phyloP scores from a whole-genome alignment of 2,113 vertebrate genomes.

The Brienomyrus brachyistius region DNA sequence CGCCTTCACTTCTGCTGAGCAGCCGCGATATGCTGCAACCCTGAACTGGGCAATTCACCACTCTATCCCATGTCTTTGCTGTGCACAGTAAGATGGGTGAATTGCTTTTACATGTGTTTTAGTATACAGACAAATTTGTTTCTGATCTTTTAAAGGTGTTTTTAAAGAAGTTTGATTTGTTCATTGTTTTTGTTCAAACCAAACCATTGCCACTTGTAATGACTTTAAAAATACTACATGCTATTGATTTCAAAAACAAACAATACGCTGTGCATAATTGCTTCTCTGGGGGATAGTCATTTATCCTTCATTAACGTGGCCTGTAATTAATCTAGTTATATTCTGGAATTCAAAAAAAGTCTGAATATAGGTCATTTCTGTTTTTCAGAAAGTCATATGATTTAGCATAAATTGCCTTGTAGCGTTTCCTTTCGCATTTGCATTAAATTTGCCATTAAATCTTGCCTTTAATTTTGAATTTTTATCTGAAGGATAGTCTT shows the following conservation, averaged over 20 bases:
- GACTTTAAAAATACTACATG: neutral
- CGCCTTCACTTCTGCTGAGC: neutral
- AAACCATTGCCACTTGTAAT: neutral
- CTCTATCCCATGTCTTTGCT: neutral
- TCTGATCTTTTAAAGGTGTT: neutral
- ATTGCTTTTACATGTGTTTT: neutral
- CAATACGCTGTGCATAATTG: conserved; percentile 56
- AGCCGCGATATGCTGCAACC: neutral
- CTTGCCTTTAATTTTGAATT: neutral
- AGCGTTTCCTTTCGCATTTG: conserved; percentile 11
- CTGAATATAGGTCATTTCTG: neutral
- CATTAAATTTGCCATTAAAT: neutral
- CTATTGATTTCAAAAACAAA: conserved; percentile 53
- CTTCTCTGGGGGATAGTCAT: conserved; percentile 45
- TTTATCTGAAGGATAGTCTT: neutral
- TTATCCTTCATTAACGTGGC: conserved; percentile 48
- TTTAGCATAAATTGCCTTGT: conserved; percentile 28
- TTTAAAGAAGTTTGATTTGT: neutral
- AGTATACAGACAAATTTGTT: neutral
- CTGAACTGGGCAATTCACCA: neutral
- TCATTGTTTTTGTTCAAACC: neutral
- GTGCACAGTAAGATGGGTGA: neutral
- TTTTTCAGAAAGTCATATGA: conserved; percentile 40
- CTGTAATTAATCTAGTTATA: conserved; percentile 45
- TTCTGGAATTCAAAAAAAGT: conserved; percentile 37